These are phyloP conservation scores for Baccha elongata DNA, from an alignment of 2,888 invertebrate genomes.

Conservation along the genomic window DNA sequence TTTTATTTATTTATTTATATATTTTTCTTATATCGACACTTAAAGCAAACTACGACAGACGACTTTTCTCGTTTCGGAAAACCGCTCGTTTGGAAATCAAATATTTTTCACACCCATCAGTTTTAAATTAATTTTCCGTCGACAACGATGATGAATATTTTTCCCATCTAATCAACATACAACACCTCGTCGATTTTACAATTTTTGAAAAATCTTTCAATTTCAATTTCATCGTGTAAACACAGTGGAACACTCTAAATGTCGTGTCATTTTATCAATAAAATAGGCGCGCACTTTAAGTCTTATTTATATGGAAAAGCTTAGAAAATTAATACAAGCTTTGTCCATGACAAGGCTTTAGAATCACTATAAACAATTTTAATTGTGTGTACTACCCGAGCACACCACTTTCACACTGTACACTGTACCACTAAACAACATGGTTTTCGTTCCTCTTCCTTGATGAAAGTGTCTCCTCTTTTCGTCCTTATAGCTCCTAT, in stretches of 20 bases:
- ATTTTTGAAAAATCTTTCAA: slow-evolving; percentile 42
- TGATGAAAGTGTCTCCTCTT: slow-evolving; percentile 26
- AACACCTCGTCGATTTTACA: neutral
- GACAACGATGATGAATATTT: slow-evolving; percentile 11
- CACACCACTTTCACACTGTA: slow-evolving; percentile 44
- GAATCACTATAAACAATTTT: slow-evolving; percentile 41
- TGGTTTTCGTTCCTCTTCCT: slow-evolving; percentile 35
- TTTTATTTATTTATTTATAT: too few species aligned
- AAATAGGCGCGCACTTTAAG: slow-evolving; percentile 28
- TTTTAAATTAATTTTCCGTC: slow-evolving; percentile 57
- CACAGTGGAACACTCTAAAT: slow-evolving; percentile 10
- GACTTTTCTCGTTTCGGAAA: too few species aligned
- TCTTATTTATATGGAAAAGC: slow-evolving; percentile 33
- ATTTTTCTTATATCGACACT: too few species aligned
- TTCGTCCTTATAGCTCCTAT: neutral
- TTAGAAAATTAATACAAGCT: slow-evolving; percentile 49
- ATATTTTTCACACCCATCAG: slow-evolving; percentile 49
- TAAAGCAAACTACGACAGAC: too few species aligned
- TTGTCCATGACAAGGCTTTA: slow-evolving; percentile 39
- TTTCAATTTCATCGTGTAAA: slow-evolving; percentile 49
- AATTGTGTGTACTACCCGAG: slow-evolving; percentile 28
- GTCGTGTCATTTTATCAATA: slow-evolving; percentile 24
- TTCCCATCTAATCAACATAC: neutral
- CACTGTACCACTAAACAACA: slow-evolving; percentile 27
- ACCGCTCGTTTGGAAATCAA: slow-evolving; percentile 40